These are phyloP conservation scores for Nibea albiflora DNA, from an alignment of 2,113 vertebrate genomes.

Conservation along the genomic window DNA sequence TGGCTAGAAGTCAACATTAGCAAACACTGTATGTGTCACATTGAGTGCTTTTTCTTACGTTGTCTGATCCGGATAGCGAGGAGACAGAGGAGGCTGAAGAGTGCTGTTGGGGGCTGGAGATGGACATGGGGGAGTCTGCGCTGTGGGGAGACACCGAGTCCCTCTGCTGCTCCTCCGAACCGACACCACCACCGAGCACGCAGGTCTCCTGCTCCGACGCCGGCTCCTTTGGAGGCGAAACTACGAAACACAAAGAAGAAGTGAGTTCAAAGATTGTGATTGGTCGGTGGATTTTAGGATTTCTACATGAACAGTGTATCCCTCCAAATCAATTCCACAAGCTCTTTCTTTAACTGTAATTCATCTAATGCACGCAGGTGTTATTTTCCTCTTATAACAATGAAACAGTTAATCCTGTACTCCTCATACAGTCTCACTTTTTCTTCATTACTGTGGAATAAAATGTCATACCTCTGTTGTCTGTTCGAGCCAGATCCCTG, in stretches of 20 bases:
- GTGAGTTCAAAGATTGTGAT: background rate
- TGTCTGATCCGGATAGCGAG: constrained; percentile 94
- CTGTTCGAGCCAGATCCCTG: constrained; percentile 67
- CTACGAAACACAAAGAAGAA: constrained; percentile 14
- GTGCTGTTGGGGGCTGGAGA: constrained; percentile 90
- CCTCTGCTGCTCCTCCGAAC: constrained; percentile 83
- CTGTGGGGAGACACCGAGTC: constrained; percentile 87
- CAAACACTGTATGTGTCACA: background rate
- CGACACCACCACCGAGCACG: constrained; percentile 56
- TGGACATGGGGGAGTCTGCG: constrained; percentile 88
- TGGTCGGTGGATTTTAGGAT: background rate
- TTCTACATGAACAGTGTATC: background rate
- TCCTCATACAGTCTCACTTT: background rate
- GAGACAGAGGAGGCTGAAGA: constrained; percentile 93
- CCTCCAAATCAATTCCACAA: background rate
- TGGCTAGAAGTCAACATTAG: no score
- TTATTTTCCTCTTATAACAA: background rate
- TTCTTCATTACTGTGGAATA: background rate
- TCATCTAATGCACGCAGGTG: background rate
- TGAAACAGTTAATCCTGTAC: background rate
- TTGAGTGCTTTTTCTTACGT: constrained; percentile 84
- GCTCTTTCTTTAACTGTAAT: background rate
- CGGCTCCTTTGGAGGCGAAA: constrained; percentile 44
- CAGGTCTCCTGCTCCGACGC: constrained; percentile 44
- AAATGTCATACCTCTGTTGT: constrained; percentile 72